Evolutionary conservation across 2,797 vertebrate genomes (phyloP).

Genomic region (Girardinus metallicus): DNA sequence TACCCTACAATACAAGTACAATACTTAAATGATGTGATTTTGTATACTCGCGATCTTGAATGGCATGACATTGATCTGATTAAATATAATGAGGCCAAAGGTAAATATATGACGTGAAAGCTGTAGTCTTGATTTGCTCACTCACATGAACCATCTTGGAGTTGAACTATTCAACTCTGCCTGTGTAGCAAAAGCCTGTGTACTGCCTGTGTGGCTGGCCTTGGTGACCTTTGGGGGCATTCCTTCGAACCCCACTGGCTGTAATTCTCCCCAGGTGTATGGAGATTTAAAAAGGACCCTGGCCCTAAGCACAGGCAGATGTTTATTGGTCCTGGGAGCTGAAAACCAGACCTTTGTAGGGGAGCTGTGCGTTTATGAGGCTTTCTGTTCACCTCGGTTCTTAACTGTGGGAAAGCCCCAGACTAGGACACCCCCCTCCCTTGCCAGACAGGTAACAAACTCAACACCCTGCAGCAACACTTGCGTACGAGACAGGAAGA

Average conservation of each 20-base stretch:
- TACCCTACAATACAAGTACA: neutral
- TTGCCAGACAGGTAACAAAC: conserved; percentile 73
- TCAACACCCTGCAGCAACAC: conserved; percentile 51
- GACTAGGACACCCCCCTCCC: conserved; percentile 52
- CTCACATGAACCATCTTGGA: conserved; percentile 53
- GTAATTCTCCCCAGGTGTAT: conserved; percentile 81
- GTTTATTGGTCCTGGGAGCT: conserved; percentile 61
- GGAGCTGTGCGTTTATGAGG: conserved; percentile 76
- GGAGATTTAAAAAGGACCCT: conserved; percentile 62
- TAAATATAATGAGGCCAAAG: conserved; percentile 16
- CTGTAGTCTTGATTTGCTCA: conserved; percentile 46
- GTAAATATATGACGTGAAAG: conserved; percentile 41
- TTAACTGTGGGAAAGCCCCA: conserved; percentile 70
- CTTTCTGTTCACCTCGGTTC: conserved; percentile 68
- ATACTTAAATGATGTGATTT: conserved; percentile 23
- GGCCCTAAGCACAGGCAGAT: conserved; percentile 76
- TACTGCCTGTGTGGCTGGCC: conserved; percentile 53
- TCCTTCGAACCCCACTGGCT: conserved; percentile 75
- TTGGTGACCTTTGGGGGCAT: conserved; percentile 64
- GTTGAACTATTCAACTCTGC: conserved; percentile 73
- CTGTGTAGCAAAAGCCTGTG: conserved; percentile 64
- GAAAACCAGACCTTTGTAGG: conserved; percentile 75
- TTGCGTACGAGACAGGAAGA: conserved; percentile 44
- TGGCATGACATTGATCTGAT: conserved; percentile 24
- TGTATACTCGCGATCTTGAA: conserved; percentile 23